Base-by-base conservation (phyloP, 2,797 vertebrate species). In the Sphaeramia orbicularis region DNA sequence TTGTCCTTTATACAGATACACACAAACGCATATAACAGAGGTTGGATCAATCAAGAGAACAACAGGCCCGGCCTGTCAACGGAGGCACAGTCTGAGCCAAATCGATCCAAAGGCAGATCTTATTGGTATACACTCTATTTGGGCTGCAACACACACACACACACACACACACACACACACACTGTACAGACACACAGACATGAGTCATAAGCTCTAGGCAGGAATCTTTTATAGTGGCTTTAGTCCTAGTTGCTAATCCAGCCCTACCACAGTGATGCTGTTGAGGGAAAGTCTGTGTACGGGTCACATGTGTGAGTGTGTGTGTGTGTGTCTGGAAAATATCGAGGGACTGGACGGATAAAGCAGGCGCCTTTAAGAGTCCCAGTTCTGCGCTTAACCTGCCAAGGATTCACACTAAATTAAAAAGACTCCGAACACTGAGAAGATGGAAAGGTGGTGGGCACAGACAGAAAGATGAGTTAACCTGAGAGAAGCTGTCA, bases 1-100 rank as follows among this genome's bases (percentile, higher is more conserved):
- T 58, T 40, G 37, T 49, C 42, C 53, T 74, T 68, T 73, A 51
- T 38, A 41, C 14, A 54, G 44, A 60, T 65, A 62, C 49, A 55
- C 54, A 63, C 53, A 66, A 79, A 83, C 54, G 60, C 53, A 66
- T 79, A 83, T 43, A 83, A 73, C 47, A 71, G 65, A 71, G 59
- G 68, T n/a, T 71, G 76, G 76, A 89, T 90, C 83, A 87, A 87
- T 92, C 49, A 74, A 62, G 75, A 88, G 77, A 89, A 87, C 85
- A 84, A 86, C 81, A 81, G 76, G 76, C 81, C 65, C 47, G 41
- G 73, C 63, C 75, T 83, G 82, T 86, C 83, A 88, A 70, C 88
- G 69, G 80, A 80, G 75, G 79, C 83, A 84, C 71, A 83, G 86
- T 80, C 84, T 81, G 81, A 88, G 86, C 74, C 78, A 59, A 43